These are phyloP conservation scores for Toxostoma redivivum DNA, from an alignment of 2,113 vertebrate genomes.

Conservation along the genomic window DNA sequence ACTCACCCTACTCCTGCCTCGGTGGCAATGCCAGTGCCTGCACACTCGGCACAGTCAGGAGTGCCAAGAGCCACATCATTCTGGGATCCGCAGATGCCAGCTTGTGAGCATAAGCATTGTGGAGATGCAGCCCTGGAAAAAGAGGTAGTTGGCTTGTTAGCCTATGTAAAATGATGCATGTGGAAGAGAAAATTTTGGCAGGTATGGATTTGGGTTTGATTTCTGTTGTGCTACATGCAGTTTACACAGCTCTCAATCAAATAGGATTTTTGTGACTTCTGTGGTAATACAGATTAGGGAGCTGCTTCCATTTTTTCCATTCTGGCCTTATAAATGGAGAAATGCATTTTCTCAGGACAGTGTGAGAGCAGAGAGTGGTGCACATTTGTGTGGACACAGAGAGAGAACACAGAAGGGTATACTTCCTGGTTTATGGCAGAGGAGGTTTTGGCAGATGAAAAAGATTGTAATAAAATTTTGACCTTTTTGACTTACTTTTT, in stretches of 20 bases:
- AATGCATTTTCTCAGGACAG: not conserved
- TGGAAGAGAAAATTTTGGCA: not conserved
- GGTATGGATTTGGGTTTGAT: not conserved
- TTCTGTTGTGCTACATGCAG: not conserved
- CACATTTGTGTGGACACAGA: not conserved
- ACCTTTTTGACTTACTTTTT: conserved; percentile 24
- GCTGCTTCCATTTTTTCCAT: not conserved
- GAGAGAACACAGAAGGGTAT: not conserved
- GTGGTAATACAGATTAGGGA: not conserved
- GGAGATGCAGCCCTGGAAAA: not conserved
- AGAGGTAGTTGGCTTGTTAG: not conserved
- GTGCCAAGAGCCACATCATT: not conserved
- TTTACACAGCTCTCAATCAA: not conserved
- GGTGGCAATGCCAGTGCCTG: not conserved
- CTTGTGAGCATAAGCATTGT: not conserved
- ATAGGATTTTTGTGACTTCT: not conserved
- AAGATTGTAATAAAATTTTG: not conserved
- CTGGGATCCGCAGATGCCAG: not conserved
- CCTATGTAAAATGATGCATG: not conserved
- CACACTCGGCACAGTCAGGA: not conserved
- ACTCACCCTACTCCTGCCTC: not conserved
- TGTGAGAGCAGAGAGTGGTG: not conserved
- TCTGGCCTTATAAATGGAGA: not conserved
- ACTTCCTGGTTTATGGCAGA: not conserved
- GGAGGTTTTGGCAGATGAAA: not conserved